phyloP scores from a whole-genome alignment of 2,113 vertebrate genomes.

The Indri indri region DNA sequence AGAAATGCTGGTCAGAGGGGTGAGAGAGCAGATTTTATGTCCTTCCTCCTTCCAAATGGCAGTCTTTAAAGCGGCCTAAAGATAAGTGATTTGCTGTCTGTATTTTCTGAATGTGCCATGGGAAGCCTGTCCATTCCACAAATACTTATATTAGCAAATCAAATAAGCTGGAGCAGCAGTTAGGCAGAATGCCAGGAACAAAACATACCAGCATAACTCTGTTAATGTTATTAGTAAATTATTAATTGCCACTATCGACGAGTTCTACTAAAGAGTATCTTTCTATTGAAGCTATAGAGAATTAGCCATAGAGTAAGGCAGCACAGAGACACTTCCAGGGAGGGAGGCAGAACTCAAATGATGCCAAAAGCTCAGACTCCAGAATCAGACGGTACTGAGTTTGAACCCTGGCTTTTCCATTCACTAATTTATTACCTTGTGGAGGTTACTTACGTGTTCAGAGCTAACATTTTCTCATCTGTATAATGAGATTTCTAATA shows the following conservation, averaged over 20 bases:
- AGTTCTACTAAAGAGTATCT: constrained; percentile 30
- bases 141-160: constrained; percentile 66
- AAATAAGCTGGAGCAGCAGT: constrained; percentile 39
- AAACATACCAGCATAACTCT: background rate
- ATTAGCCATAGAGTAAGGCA: background rate
- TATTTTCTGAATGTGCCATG: background rate
- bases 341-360: background rate
- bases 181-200: background rate
- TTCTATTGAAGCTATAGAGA: background rate
- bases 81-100: background rate
- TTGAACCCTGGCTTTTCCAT: background rate
- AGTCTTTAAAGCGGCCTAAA: background rate
- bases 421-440: background rate
- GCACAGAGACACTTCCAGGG: background rate
- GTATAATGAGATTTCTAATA: background rate
- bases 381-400: background rate
- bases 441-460: background rate
- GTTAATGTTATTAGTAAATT: constrained; percentile 56
- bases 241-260: constrained; percentile 45
- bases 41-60: background rate
- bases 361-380: background rate
- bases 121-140: constrained; percentile 40
- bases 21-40: background rate
- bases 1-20: background rate
- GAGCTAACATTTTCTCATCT: background rate